These are phyloP conservation scores for Sorex fumeus DNA, from an alignment of 2,113 vertebrate genomes.

Conservation along the genomic window DNA sequence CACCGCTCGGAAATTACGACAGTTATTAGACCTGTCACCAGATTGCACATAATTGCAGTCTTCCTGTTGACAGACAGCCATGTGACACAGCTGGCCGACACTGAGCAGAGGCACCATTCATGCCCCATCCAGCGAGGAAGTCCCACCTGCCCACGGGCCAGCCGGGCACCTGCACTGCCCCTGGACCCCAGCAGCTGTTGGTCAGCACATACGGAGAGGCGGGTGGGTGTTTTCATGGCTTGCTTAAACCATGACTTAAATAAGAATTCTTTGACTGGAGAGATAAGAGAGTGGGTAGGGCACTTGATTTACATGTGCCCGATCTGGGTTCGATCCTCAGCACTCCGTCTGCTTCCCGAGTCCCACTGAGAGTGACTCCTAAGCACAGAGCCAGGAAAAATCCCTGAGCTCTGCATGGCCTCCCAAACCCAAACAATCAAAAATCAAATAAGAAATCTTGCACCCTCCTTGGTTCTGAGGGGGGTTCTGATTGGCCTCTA, in stretches of 20 bases:
- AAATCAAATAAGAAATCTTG: neutral
- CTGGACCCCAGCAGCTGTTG: neutral
- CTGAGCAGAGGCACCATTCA: slow-evolving; percentile 16
- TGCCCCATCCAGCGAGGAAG: neutral
- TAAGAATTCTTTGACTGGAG: neutral
- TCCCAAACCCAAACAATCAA: no score
- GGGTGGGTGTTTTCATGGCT: neutral
- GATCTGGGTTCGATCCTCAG: neutral
- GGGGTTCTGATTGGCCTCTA: neutral
- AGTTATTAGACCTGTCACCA: slow-evolving; percentile 68
- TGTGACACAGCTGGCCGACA: neutral
- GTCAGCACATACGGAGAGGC: neutral
- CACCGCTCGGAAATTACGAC: slow-evolving; percentile 62
- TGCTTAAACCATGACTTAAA: neutral
- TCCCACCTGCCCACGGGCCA: neutral
- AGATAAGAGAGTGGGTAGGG: neutral
- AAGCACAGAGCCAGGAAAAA: no score
- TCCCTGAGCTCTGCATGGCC: no score
- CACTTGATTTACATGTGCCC: neutral
- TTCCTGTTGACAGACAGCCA: slow-evolving; percentile 69
- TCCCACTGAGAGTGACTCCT: neutral
- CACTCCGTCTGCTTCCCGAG: neutral
- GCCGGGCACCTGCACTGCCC: neutral
- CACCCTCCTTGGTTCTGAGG: neutral
- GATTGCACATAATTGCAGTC: slow-evolving; percentile 63